phyloP scores from a whole-genome alignment of 2,888 invertebrate species.

The Gerris lacustris region DNA sequence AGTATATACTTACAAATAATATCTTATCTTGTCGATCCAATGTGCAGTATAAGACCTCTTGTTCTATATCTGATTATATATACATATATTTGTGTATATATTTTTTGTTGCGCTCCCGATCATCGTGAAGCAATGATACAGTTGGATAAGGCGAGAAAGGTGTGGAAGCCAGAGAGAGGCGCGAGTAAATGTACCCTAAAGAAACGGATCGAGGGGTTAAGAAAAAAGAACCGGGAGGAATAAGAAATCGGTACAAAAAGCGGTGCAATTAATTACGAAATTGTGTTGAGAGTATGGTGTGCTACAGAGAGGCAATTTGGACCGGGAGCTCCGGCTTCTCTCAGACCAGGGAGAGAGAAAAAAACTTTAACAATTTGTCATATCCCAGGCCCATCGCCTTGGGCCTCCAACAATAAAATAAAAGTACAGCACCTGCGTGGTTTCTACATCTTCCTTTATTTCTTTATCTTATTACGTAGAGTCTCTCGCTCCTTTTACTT shows the following conservation, averaged over 20 bases:
- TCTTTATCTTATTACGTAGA: no score
- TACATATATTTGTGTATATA: no score
- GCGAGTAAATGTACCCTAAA: not conserved
- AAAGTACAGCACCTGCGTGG: constrained; percentile 2
- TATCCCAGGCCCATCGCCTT: not conserved
- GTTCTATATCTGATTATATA: no score
- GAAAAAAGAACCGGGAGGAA: not conserved
- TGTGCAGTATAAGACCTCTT: no score
- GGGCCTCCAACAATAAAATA: not conserved
- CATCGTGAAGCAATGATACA: no score
- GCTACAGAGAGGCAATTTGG: not conserved
- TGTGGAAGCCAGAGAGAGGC: not conserved
- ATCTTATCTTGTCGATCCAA: no score
- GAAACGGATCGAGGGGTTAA: not conserved
- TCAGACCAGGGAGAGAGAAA: not conserved
- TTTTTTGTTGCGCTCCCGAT: no score
- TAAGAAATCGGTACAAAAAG: not conserved
- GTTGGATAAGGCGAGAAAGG: not conserved
- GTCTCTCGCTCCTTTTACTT: no score
- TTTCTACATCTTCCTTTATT: not conserved
- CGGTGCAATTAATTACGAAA: constrained; percentile 1
- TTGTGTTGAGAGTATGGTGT: not conserved
- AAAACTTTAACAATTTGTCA: not conserved
- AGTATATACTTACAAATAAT: no score
- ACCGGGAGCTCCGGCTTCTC: not conserved